Base-by-base conservation (phyloP, 2,797 vertebrate genomes). In the Chrysocyon brachyurus region DNA sequence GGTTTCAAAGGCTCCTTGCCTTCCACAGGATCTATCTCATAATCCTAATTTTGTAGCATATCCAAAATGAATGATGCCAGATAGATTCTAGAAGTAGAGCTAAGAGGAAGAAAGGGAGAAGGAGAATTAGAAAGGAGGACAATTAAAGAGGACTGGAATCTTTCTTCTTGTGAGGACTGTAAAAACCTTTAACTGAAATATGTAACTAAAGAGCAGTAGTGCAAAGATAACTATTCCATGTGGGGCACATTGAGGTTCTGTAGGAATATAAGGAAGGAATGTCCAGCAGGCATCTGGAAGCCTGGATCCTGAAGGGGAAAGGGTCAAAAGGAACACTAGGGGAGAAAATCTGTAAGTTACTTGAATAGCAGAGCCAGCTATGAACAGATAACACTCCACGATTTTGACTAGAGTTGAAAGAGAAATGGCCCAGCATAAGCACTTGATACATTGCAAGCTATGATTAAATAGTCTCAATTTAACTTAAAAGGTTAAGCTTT, bases 131-230 rank as follows among this genome's bases (percentile, higher is more conserved):
- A 82, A 57, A 66, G 17, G 63, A 87, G 24, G 57, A 70, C n/a
- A 52, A 96, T 72, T 73, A 64, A 94, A 78, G 9, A 94, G 56
- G 19, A 91, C 12, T 26, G 46, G 16, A 81, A 36, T 66, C 0
- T 64, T 92, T 82, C 61, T 86, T 91, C 61, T 77, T 64, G 8
- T 59, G 14, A 77, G 12, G 22, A 89, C 3, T 52, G 6, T 70
- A 86, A 81, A 87, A 79, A 40, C 3, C n/a, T 95, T 96, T 82
- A 57, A 85, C 12, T 91, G 57, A 94, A 95, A 84, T 88, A 40
- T 3, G 49, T 8, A 89, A 70, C 10, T 82, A 10, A 95, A 77
- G 12, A 95, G 26, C n/a, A 86, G 7, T 46, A 84, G 2, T 40
- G 8, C 5, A 93, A 64, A 68, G 78, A 36, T 77, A 83, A 66